phyloP scores from a whole-genome alignment of 2,797 vertebrate genomes.

The Ctenopoma kingsleyae region DNA sequence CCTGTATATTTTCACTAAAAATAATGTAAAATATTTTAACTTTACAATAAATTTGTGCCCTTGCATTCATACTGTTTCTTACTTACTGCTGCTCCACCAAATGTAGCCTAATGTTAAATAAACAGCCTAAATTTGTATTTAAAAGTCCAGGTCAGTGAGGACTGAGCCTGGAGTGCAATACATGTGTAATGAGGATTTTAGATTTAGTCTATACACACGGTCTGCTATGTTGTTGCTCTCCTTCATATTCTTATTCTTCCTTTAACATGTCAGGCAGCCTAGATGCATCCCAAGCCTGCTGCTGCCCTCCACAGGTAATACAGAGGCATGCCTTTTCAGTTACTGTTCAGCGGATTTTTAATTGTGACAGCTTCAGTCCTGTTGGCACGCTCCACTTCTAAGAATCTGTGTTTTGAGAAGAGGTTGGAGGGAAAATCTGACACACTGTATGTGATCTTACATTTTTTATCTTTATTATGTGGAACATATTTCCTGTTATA shows the following conservation, averaged over 20 bases:
- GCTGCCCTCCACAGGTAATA: conserved; percentile 70
- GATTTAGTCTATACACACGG: not conserved
- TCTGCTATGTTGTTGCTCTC: not conserved
- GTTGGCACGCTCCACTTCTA: not conserved
- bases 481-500: conserved; percentile 10
- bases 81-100: accelerated
- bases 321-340: conserved; percentile 8
- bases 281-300: conserved; percentile 54
- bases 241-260: conserved; percentile 50
- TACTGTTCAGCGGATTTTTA: not conserved
- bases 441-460: not conserved
- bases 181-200: not conserved
- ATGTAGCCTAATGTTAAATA: not conserved
- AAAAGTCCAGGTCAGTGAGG: not conserved
- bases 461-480: conserved; percentile 4
- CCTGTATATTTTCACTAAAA: not conserved
- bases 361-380: not conserved
- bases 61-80: not conserved
- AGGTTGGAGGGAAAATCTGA: not conserved
- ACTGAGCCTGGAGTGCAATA: not conserved
- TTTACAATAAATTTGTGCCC: not conserved
- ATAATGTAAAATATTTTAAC: not conserved
- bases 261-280: conserved; percentile 7
- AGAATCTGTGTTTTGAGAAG: not conserved
- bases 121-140: not conserved